These are phyloP conservation scores for Platysternon megacephalum DNA, from an alignment of 2,113 vertebrate species.

Conservation along the genomic window DNA sequence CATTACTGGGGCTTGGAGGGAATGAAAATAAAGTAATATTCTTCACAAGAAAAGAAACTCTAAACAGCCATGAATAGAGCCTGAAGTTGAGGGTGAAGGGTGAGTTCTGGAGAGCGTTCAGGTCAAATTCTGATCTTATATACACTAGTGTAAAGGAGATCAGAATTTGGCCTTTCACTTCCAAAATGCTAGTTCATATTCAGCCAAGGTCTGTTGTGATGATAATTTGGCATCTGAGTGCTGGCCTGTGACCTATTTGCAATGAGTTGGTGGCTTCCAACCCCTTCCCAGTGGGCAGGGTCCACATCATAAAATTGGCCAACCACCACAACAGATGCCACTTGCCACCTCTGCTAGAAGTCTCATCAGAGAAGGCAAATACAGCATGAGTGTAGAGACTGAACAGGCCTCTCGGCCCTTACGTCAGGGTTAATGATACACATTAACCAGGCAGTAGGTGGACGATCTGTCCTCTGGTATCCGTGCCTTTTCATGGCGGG, in stretches of 20 bases:
- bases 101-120: background rate
- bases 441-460: background rate
- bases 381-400: background rate
- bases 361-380: background rate
- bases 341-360: background rate
- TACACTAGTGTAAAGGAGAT: accelerated
- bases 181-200: constrained; percentile 32
- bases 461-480: background rate
- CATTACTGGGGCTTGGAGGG: accelerated
- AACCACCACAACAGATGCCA: background rate
- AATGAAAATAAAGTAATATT: background rate
- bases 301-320: constrained; percentile 7
- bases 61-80: background rate
- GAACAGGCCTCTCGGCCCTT: background rate
- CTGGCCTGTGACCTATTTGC: background rate
- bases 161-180: background rate
- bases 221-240: constrained; percentile 29
- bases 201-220: accelerated
- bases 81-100: background rate
- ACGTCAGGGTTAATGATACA: background rate
- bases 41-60: constrained; percentile 1
- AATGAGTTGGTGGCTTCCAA: background rate
- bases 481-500: no score
- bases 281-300: background rate
- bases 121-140: background rate